Conservation (phyloP, 2,888 invertebrate species). For the Leptopilina drosophilae region DNA sequence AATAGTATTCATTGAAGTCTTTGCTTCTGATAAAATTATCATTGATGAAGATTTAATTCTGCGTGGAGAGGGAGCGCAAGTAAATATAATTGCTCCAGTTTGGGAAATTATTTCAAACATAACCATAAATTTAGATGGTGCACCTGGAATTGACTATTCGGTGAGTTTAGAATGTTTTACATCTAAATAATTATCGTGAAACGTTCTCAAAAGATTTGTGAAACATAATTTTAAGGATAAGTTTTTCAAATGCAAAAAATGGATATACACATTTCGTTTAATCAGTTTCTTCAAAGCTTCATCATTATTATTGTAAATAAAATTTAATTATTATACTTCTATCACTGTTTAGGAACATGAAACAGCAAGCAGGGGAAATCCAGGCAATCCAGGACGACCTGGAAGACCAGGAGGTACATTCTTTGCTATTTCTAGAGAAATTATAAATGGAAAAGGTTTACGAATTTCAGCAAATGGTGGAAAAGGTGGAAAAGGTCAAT, state of each 20-base stretch:
- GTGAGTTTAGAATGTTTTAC: too few species aligned
- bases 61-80: neutral
- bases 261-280: too few species aligned
- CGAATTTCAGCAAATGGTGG: neutral
- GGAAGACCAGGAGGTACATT: neutral
- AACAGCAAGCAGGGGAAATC: too few species aligned
- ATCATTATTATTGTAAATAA: too few species aligned
- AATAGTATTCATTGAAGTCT: neutral
- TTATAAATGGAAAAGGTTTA: neutral
- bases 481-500: neutral
- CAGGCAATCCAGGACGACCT: neutral
- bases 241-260: too few species aligned
- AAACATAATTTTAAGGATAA: too few species aligned
- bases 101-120: neutral
- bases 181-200: too few species aligned
- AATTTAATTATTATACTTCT: too few species aligned
- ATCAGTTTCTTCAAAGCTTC: too few species aligned
- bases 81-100: neutral
- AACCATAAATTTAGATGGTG: neutral
- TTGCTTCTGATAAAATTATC: neutral
- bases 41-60: neutral
- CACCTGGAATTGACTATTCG: neutral
- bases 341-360: too few species aligned
- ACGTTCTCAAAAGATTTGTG: too few species aligned
- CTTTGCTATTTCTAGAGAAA: neutral